Base-by-base conservation (phyloP, 2,113 vertebrate species). In the Tetrax tetrax region DNA sequence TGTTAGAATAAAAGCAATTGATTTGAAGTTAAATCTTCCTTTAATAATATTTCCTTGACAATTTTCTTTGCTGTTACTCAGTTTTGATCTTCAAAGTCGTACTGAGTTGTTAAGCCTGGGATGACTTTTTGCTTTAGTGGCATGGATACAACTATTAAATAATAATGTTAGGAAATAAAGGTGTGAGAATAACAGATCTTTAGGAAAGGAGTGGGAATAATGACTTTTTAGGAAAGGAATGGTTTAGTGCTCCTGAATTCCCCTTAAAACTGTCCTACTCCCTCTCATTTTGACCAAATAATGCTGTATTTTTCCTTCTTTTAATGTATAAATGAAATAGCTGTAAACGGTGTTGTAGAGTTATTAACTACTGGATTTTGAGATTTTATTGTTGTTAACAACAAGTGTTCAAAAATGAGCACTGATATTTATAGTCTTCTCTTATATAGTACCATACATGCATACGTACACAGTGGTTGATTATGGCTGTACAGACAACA, bases 21-120 rank as follows among this genome's bases (percentile, higher is more conserved):
- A 95, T 96, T 96, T 96, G 48, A 88, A 94, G 60, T 88, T 76
- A 20, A 47, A 48, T 87, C 47, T 91, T 84, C 65, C 89, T 90
- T 78, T 83, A 70, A 27, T 90, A 76, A 23, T 59, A 83, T 93
- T 96, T 89, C 29, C 24, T 53, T 61, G 37, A 70, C 29, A 60
- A 43, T 94, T 88, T 95, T 50, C 35, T 95, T 19, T 45, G 57
- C 68, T 93, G 65, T 90, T 91, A 81, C 25, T 95, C 41, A 38
- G 37, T 56, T 83, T 85, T 97, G 13, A 56, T 76, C 20, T 69
- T 96, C 45, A 21, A 63, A 83, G 61, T 37, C 69, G 80, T 28
- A 29, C 82, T 63, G 93, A 66, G 37, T 68, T 96, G 8, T 65
- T 89, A 83, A 94, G 81, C 54, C 59, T 38, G 21, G 59, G 54